Evolutionary conservation across 2,113 vertebrate genomes (phyloP).

Genomic region (Nasalis larvatus): DNA sequence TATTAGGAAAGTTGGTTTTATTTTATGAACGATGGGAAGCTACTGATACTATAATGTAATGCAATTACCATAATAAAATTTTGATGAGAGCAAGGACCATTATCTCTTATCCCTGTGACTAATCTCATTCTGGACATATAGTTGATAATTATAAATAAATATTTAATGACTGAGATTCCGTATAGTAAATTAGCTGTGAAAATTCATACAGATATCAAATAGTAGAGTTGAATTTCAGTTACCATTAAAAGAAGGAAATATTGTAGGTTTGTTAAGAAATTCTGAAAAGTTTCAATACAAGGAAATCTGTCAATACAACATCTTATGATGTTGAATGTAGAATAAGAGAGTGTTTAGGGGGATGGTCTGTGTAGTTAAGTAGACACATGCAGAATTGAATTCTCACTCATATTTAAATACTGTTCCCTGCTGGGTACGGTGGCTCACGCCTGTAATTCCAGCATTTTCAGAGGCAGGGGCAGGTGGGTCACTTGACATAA

Average conservation of each 20-base stretch:
- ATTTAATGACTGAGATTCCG: not conserved
- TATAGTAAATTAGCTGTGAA: not conserved
- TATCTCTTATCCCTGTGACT: not conserved
- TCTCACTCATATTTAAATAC: not conserved
- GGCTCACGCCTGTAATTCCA: too few relatives aligned
- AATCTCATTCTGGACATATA: not conserved
- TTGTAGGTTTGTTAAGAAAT: not conserved
- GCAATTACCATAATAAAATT: not conserved
- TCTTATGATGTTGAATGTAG: not conserved
- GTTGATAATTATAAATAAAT: not conserved
- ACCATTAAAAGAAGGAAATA: not conserved
- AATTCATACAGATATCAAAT: not conserved
- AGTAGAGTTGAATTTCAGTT: not conserved
- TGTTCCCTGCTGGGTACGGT: not conserved
- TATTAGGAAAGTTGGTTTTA: not conserved
- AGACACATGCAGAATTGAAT: not conserved
- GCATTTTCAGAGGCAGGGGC: too few relatives aligned
- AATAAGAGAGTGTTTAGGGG: not conserved
- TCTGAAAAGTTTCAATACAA: not conserved
- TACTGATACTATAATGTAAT: not conserved
- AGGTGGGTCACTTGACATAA: too few relatives aligned
- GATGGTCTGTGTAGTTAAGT: not conserved
- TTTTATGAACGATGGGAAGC: not conserved
- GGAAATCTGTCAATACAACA: not conserved
- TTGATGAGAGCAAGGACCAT: not conserved